phyloP scores from a whole-genome alignment of 2,797 vertebrate species.

The Pangasius sanitwongsei region DNA sequence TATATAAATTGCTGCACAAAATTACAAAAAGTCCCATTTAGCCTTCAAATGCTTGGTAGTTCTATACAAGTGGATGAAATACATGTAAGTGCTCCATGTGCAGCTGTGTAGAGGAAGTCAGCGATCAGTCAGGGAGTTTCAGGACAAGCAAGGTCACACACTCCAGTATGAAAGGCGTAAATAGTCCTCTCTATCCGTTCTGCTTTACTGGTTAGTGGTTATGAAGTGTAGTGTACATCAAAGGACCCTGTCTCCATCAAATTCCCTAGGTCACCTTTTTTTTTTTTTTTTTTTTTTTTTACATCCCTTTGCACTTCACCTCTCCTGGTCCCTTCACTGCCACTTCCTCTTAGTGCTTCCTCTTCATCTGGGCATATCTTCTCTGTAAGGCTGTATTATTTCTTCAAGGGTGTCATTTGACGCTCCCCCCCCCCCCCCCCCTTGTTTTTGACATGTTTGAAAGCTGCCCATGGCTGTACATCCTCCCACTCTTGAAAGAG shows the following conservation, averaged over 20 bases:
- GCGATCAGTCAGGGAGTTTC: conserved; percentile 14
- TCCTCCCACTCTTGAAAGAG: neutral
- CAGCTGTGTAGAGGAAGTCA: neutral
- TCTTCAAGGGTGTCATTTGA: neutral
- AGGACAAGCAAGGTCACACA: conserved; percentile 23
- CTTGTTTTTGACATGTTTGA: conserved; percentile 1
- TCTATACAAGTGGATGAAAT: neutral
- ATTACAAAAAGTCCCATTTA: neutral
- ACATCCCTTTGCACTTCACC: neutral
- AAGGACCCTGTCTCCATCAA: conserved; percentile 3
- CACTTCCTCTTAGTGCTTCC: neutral
- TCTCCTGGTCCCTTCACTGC: conserved; percentile 9
- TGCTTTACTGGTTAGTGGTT: conserved; percentile 21
- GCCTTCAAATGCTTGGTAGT: neutral
- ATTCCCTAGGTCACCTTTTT: neutral
- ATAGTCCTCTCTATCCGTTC: conserved; percentile 19
- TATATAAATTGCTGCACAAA: neutral
- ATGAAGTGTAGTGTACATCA: conserved; percentile 18
- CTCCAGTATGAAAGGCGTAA: neutral
- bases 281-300: neutral
- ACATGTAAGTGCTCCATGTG: neutral
- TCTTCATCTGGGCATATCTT: neutral
- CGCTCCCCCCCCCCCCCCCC: fast-evolving
- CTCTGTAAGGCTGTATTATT: neutral
- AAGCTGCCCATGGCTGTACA: neutral